A percentile compares a stretch with the other conserved stretches of the same genome.
phyloP scores from a whole-genome alignment of 2,113 vertebrate species.

The Phyllostomus discolor region DNA sequence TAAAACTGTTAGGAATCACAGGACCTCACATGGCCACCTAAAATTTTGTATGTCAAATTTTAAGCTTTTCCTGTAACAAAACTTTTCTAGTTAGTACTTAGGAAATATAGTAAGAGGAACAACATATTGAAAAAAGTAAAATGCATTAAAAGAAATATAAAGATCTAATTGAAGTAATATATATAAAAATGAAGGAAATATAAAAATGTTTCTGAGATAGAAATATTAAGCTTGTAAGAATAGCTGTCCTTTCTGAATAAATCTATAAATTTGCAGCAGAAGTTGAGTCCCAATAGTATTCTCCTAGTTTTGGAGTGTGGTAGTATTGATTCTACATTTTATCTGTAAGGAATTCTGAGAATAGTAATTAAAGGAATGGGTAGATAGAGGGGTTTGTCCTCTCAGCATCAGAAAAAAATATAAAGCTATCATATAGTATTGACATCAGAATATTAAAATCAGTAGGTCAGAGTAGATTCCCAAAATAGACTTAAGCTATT shows the following conservation, averaged over 20 bases:
- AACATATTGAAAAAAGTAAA: not conserved
- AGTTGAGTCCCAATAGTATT: not conserved
- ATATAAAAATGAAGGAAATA: not conserved
- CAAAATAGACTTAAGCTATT: not conserved
- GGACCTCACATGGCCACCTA: not conserved
- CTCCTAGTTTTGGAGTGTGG: not conserved
- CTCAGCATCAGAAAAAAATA: not conserved
- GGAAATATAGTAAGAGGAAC: not conserved
- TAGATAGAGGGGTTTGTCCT: not conserved
- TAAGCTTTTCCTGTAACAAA: not conserved
- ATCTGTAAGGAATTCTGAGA: not conserved
- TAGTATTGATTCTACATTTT: not conserved
- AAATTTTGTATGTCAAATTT: not conserved
- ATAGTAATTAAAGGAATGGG: not conserved
- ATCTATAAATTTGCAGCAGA: not conserved
- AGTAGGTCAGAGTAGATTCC: not conserved
- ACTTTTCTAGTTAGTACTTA: not conserved
- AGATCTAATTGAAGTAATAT: not conserved
- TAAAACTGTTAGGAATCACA: not conserved
- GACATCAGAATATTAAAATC: not conserved
- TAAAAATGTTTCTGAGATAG: not conserved
- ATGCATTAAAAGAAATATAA: not conserved
- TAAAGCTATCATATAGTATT: not conserved
- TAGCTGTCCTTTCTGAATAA: not conserved
- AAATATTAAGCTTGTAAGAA: not conserved